Evolutionary conservation across 2,888 invertebrate genomes (phyloP), one percentile per base, ranked within the genome.

Genomic region (Nomada lathburiana): DNA sequence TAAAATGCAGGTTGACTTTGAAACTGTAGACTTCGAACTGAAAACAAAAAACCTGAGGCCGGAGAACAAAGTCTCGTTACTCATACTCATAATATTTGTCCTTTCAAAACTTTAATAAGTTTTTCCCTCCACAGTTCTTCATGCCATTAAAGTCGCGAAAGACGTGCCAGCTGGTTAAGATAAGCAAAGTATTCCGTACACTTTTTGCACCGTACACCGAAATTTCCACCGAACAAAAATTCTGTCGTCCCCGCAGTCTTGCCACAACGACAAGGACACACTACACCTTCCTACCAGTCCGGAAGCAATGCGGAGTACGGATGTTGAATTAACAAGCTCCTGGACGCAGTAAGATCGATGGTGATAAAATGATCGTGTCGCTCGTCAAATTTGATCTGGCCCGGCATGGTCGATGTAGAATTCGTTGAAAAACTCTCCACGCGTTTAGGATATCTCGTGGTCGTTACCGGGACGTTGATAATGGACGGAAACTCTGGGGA

Each of bases 391-490:
- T 76, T 36, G 60, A 73, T 81, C 52, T 29, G 59, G 36, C 36
- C 52, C 62, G 55, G 67, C 73, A 60, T 72, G 62, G 65, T 53
- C 47, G 29, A 60, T 55, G 69, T 20, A 53, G 65, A 62, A 70
- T 68, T 76, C 50, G 67, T 62, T 18, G 80, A 62, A 20, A 59
- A 70, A 81, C 75, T 84, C 64, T 75, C 69, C 57, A 53, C 80
- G 64, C 69, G 69, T 68, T 74, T 79, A 68, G 68, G 57, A 71
- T 71, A 75, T 70, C 81, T 78, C 23, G 73, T 55, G 76, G 79
- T 79, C 69, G 75, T 82, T 84, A 76, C 69, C 70, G 70, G 71
- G 77, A 74, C 53, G 76, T 70, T 85, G 82, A 82, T 76, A 85
- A 82, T 82, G 85, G 85, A 64, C 84, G 82, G 84, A 70, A 65